Evolutionary conservation across 2,797 vertebrate species (phyloP).

Genomic region (Gadopsis bispinosus): DNA sequence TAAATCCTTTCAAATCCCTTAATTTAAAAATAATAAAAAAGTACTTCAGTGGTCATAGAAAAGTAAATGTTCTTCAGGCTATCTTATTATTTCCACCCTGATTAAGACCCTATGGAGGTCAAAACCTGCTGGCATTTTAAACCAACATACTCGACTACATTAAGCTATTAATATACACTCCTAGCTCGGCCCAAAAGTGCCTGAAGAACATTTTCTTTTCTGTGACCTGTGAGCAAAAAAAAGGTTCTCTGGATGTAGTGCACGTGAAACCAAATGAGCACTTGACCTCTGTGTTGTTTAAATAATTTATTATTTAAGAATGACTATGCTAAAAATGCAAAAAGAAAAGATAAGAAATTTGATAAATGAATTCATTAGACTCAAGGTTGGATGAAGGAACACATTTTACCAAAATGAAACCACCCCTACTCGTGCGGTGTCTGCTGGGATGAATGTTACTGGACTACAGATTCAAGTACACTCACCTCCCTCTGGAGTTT

Average conservation of each 20-base stretch:
- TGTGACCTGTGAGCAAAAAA: neutral
- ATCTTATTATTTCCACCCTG: neutral
- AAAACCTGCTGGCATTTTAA: neutral
- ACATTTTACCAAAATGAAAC: neutral
- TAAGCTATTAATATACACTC: neutral
- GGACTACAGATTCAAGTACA: neutral
- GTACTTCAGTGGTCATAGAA: neutral
- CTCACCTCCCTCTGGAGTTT: slow-evolving; percentile 94
- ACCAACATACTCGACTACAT: neutral
- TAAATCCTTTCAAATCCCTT: neutral
- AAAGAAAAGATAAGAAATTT: neutral
- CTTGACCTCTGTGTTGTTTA: slow-evolving; percentile 1
- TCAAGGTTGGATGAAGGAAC: neutral
- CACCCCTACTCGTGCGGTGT: neutral
- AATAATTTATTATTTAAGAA: neutral
- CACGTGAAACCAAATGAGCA: slow-evolving; percentile 1
- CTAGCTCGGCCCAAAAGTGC: neutral
- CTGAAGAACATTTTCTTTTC: neutral
- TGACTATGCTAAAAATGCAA: neutral
- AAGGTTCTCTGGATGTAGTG: neutral
- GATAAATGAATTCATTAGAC: neutral
- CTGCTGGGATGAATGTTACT: neutral
- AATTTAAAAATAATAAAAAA: neutral
- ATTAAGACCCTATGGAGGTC: neutral
- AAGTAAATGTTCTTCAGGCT: neutral